Evolutionary conservation across 2,888 invertebrate species (phyloP), one percentile per base, ranked within the genome.

Genomic region (Trissolcus brochymenae): DNA sequence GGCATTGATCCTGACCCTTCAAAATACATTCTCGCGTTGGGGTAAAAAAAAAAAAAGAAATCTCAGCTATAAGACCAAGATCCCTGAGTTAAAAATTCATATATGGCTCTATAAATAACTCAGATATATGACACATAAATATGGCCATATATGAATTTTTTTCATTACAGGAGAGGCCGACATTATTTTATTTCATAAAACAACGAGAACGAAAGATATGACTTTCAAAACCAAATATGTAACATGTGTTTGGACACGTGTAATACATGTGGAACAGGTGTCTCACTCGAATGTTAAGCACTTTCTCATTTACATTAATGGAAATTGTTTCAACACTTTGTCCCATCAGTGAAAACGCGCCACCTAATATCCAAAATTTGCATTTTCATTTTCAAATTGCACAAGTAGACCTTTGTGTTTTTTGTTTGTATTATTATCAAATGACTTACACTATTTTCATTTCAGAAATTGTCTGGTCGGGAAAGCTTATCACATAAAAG

Each of bases 391-490:
- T 46, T 46, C n/a, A 46, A 14, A 46, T 25, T 25, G 25, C 25
- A 35, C 1, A 6, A 35, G 35, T 6, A 9, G 9, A 6, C 25
- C 25, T 0, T 25, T 25, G 6, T 35, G 9, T 35, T 46, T 4
- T 46, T 46, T 3, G 1, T 46, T 6, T n/a, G n/a, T 19, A 19
- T 9, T 16, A 16, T 46, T n/a, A 43, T 11, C n/a, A 46, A 46
- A 16, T 16, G 16, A 9, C n/a, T 46, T 43, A 43, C 11, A 3
- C 2, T 43, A 6, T 53, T 35, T 62, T 14, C 29, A 54, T 88
- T 89, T 9, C 90, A 94, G 95, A 81, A 97, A 97, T 89, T 95
- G 95, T 86, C 90, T 97, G 75, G 94, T 97, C 72, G 96, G 96
- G 79, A 93, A 94, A 86, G 93, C 93, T 80, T 95, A 94, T 89